Percentiles rank a stretch among this genome's conserved stretches.
Evolutionary conservation across 37 sponge, comb jelly and placozoan species (phyloP).

Genomic region (Lycopodina hypogea): DNA sequence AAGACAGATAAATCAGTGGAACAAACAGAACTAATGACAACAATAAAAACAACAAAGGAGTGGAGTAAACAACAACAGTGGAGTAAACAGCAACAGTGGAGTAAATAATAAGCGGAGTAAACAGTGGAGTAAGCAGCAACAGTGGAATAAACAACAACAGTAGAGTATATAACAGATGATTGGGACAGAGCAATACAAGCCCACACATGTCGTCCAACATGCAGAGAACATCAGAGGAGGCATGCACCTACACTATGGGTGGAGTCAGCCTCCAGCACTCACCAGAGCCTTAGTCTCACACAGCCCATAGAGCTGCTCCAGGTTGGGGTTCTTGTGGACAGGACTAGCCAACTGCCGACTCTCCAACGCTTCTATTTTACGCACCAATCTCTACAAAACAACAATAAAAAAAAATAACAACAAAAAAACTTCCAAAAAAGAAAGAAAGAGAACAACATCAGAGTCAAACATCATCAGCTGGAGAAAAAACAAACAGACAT

Average conservation of each 20-base stretch:
- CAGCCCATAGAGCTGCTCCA: constrained; percentile 66
- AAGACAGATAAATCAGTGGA: too few species aligned
- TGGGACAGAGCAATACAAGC: not conserved
- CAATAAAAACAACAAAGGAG: too few species aligned
- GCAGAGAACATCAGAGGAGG: not conserved
- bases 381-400: constrained; percentile 13
- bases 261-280: too few species aligned
- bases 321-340: constrained; percentile 70
- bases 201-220: not conserved
- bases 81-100: too few species aligned
- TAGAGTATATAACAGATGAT: not conserved
- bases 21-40: too few species aligned
- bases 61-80: too few species aligned
- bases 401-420: not conserved
- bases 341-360: constrained; percentile 76
- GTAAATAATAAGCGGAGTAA: too few species aligned
- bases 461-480: not conserved
- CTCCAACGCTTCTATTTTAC: constrained; percentile 91
- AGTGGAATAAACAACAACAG: not conserved
- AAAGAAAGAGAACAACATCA: not conserved
- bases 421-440: not conserved
- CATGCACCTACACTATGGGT: too few species aligned
- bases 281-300: constrained; percentile 84
- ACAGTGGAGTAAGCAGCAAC: too few species aligned
- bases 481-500: not conserved